Percentiles rank a stretch among this genome's conserved stretches.
These are phyloP conservation scores for Ptilonorhynchus violaceus DNA, from an alignment of 2,113 vertebrate genomes.

Conservation along the genomic window DNA sequence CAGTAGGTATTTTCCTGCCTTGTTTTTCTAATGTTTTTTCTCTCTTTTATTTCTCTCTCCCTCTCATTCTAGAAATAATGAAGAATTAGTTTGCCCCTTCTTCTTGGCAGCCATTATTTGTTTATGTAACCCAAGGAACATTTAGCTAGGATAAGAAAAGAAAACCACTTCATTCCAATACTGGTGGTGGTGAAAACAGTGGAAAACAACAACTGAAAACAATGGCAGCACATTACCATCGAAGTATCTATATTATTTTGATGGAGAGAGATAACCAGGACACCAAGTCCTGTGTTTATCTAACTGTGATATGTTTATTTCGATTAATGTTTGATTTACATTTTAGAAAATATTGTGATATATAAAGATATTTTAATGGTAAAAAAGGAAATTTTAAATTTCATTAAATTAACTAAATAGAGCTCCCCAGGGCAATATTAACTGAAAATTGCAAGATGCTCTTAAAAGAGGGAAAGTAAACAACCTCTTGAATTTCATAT, in stretches of 20 bases:
- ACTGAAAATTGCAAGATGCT: background rate
- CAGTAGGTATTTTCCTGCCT: background rate
- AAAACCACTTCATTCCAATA: background rate
- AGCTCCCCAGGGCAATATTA: background rate
- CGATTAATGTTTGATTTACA: background rate
- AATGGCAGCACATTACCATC: background rate
- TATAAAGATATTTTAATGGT: background rate
- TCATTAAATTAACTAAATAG: background rate
- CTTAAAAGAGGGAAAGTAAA: background rate
- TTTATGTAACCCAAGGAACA: background rate
- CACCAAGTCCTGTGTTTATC: background rate
- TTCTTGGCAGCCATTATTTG: background rate
- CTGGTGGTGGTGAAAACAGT: background rate
- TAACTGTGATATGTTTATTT: background rate
- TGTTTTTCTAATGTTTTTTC: background rate
- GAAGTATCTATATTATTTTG: background rate
- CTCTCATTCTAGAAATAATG: background rate
- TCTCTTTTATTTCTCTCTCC: background rate
- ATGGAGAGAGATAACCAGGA: background rate
- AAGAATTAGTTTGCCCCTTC: background rate
- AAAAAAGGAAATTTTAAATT: background rate
- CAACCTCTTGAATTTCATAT: background rate
- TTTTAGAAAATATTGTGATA: background rate
- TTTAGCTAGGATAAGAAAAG: background rate
- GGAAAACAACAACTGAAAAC: background rate